These are phyloP conservation scores for Uria aalge DNA, from an alignment of 2,113 vertebrate species.

Conservation along the genomic window DNA sequence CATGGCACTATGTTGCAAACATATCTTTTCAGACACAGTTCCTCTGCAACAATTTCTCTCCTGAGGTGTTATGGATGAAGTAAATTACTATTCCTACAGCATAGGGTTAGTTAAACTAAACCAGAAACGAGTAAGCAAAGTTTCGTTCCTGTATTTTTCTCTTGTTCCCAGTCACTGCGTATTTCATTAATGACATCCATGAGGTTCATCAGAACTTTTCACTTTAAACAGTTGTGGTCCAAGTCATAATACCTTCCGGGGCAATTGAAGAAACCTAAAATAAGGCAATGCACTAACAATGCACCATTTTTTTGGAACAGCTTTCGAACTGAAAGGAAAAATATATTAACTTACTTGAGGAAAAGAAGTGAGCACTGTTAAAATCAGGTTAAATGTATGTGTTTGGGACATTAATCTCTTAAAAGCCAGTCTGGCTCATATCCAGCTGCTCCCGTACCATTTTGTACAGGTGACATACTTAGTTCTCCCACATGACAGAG, in stretches of 20 bases:
- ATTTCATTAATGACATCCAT: not conserved
- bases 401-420: not conserved
- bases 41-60: not conserved
- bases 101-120: not conserved
- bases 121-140: not conserved
- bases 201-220: not conserved
- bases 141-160: not conserved
- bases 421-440: not conserved
- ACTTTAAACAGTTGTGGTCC: not conserved
- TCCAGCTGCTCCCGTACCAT: not conserved
- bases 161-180: not conserved
- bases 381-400: not conserved
- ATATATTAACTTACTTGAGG: not conserved
- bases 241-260: not conserved
- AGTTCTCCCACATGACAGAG: not conserved
- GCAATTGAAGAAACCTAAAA: not conserved
- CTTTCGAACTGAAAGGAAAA: not conserved
- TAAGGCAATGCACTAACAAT: not conserved
- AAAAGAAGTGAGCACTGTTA: not conserved
- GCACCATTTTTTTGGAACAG: not conserved
- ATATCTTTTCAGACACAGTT: not conserved
- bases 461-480: not conserved
- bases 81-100: not conserved
- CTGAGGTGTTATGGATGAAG: not conserved
- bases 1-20: not conserved